Conservation (phyloP, 1,140 invertebrate genomes). For the Trichoplusia ni region DNA sequence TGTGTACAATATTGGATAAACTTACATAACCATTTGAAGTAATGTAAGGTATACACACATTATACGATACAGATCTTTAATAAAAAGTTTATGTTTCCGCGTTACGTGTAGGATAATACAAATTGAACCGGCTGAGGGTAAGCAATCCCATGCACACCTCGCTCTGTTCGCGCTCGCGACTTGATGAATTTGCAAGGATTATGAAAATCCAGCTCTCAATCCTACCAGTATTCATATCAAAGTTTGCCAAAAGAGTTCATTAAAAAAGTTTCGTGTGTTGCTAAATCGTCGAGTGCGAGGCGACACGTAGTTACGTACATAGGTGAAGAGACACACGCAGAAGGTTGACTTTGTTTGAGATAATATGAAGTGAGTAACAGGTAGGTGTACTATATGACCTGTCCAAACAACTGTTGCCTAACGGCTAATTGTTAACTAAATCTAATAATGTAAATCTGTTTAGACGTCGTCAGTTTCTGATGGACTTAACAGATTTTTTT, state of each 20-base stretch:
- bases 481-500: no score
- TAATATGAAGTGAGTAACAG: neutral
- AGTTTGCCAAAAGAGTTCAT: constrained; percentile 23
- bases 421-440: no score
- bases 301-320: neutral
- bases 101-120: neutral
- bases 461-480: no score
- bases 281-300: neutral
- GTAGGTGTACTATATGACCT: no score
- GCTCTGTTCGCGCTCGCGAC: neutral
- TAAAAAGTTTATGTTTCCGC: neutral
- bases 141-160: constrained; percentile 17
- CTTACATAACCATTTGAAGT: neutral
- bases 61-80: neutral
- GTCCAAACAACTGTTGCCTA: no score
- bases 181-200: constrained; percentile 20
- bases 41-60: neutral
- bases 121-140: constrained; percentile 14
- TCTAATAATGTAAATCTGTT: no score
- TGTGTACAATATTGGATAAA: no score
- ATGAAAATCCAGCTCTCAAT: constrained; percentile 10
- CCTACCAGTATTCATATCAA: constrained; percentile 8
- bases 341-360: neutral
- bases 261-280: constrained; percentile 28
- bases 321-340: neutral